Evolutionary conservation across 2,113 vertebrate genomes (phyloP).

Genomic region (Scartelaos histophorus): DNA sequence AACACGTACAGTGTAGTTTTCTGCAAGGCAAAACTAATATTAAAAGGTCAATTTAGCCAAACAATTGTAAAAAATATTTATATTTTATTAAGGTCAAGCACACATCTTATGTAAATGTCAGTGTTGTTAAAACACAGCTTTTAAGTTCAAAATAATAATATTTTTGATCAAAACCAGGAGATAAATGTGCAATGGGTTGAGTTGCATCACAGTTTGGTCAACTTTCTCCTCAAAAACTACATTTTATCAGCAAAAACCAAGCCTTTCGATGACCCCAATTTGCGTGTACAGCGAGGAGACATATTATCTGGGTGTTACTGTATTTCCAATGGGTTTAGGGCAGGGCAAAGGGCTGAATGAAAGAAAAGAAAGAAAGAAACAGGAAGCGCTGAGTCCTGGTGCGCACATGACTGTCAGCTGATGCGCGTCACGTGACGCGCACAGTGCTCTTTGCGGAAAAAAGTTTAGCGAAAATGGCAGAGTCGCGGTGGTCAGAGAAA

Average conservation of each 20-base stretch:
- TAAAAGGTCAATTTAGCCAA: not conserved
- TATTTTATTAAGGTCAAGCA: not conserved
- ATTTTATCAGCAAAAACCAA: not conserved
- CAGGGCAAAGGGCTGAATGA: constrained; percentile 12
- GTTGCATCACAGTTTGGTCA: not conserved
- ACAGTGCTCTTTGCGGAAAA: constrained; percentile 20
- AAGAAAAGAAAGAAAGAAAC: constrained; percentile 17
- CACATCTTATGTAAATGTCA: not conserved
- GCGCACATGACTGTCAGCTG: constrained; percentile 74
- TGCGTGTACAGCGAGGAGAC: not conserved
- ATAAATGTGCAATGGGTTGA: not conserved
- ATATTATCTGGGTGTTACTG: not conserved
- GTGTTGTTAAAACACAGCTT: too few species aligned
- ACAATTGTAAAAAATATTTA: not conserved
- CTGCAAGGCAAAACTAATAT: not conserved
- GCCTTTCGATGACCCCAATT: not conserved
- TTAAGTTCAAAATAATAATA: not conserved
- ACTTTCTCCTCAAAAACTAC: not conserved
- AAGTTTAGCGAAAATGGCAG: constrained; percentile 61
- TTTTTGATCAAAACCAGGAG: not conserved
- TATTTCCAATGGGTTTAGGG: not conserved
- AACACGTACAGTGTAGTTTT: too few species aligned
- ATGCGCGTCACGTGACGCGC: constrained; percentile 59
- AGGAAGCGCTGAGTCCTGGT: constrained; percentile 31
- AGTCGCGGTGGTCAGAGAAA: not conserved